These are phyloP conservation scores for Origma solitaria DNA, from an alignment of 2,113 vertebrate species.

Conservation along the genomic window DNA sequence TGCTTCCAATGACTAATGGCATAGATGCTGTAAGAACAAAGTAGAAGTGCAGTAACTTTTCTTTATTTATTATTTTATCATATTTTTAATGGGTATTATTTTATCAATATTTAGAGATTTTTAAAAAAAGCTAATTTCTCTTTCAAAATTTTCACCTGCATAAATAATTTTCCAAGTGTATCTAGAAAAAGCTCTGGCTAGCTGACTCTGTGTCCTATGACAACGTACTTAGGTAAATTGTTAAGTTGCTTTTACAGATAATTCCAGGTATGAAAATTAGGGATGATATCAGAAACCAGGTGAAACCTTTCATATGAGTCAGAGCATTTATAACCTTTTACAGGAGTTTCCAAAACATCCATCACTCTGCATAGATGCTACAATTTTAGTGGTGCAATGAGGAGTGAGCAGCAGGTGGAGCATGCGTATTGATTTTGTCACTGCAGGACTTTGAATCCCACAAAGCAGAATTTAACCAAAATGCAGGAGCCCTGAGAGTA, in stretches of 20 bases:
- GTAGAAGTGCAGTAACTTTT: background rate
- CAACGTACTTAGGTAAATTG: background rate
- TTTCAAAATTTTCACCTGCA: background rate
- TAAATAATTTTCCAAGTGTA: background rate
- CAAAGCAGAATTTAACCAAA: background rate
- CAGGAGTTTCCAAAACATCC: background rate
- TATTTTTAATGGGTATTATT: background rate
- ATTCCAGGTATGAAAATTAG: background rate
- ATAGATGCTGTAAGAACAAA: background rate
- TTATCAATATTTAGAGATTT: background rate
- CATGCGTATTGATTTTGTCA: constrained; percentile 2
- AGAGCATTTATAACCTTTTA: background rate
- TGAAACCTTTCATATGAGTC: background rate
- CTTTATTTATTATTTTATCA: no score
- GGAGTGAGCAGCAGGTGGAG: background rate
- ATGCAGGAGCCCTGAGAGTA: background rate
- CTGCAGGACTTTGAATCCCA: background rate
- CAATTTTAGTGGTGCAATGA: background rate
- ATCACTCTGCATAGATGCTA: background rate
- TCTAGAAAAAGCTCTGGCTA: background rate
- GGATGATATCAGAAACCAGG: background rate
- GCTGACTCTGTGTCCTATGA: background rate
- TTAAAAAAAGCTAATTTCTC: background rate
- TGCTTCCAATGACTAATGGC: background rate
- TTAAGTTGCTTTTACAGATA: background rate